Evolutionary conservation across 2,888 invertebrate species (phyloP).

Genomic region (Busseola fusca): DNA sequence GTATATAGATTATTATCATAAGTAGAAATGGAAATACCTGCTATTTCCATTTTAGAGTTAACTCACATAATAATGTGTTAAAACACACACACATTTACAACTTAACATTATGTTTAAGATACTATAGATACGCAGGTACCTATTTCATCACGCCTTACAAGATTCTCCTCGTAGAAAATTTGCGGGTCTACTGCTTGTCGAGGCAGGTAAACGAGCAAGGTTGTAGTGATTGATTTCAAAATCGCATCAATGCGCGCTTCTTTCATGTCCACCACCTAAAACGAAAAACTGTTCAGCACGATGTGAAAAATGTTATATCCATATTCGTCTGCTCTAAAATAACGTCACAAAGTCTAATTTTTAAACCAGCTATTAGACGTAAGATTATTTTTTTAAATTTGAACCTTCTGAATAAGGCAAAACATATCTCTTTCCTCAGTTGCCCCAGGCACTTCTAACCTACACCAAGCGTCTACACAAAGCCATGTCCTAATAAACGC

Average conservation of each 20-base stretch:
- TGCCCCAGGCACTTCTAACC: not conserved
- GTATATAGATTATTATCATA: too few species aligned
- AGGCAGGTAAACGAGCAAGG: constrained; percentile 90
- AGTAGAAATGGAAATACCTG: not conserved
- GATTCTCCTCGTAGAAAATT: constrained; percentile 90
- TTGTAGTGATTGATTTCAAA: constrained; percentile 90
- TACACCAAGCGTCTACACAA: not conserved
- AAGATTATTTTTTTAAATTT: not conserved
- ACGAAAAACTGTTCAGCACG: not conserved
- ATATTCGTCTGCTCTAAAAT: not conserved
- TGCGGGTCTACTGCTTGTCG: constrained; percentile 89
- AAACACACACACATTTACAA: not conserved
- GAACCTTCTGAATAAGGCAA: not conserved
- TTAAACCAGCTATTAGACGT: too few species aligned
- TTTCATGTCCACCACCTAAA: constrained; percentile 92
- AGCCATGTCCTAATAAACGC: not conserved
- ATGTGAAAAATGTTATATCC: not conserved
- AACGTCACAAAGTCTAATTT: not conserved
- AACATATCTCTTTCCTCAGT: not conserved
- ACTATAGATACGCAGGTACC: constrained; percentile 72
- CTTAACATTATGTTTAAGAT: too few species aligned
- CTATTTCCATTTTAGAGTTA: not conserved
- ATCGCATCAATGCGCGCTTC: constrained; percentile 92
- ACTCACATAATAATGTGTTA: not conserved
- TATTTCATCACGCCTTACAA: constrained; percentile 86